phyloP scores from a whole-genome alignment of 2,888 invertebrate genomes.

The Siphonodentalium dalli region DNA sequence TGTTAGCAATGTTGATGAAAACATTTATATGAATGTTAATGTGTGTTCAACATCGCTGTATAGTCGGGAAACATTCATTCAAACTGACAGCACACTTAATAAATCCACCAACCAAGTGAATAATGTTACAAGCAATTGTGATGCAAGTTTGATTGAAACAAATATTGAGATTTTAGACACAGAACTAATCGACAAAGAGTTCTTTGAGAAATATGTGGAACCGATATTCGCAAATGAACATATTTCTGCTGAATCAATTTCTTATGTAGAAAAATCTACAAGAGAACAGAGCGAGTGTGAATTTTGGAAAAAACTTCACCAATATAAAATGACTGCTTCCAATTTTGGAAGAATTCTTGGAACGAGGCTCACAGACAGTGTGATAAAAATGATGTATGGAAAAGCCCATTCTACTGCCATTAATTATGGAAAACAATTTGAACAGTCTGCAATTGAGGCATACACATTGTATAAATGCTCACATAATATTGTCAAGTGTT shows the following conservation, averaged over 20 bases:
- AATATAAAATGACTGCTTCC: slow-evolving; percentile 13
- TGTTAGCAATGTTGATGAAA: too few species aligned
- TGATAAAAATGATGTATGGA: slow-evolving; percentile 6
- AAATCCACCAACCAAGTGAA: too few species aligned
- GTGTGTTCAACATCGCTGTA: too few species aligned
- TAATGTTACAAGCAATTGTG: too few species aligned
- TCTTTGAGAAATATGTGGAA: not conserved
- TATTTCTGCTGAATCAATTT: not conserved
- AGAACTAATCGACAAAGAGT: not conserved
- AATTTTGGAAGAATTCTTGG: slow-evolving; percentile 22
- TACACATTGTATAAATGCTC: not conserved
- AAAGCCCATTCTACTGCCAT: not conserved
- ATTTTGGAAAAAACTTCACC: slow-evolving; percentile 12
- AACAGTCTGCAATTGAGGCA: not conserved
- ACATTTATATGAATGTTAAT: too few species aligned
- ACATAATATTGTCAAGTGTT: not conserved
- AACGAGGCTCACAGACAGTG: slow-evolving; percentile 5
- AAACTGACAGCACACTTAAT: too few species aligned
- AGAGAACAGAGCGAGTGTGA: slow-evolving; percentile 3
- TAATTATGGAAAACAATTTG: slow-evolving; percentile 1
- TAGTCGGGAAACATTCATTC: too few species aligned
- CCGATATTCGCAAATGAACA: not conserved
- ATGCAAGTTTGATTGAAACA: too few species aligned
- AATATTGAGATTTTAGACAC: not conserved
- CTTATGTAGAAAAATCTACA: not conserved